These are phyloP conservation scores for Lepidochrysops patricia DNA, from an alignment of 2,888 invertebrate species.

Conservation along the genomic window DNA sequence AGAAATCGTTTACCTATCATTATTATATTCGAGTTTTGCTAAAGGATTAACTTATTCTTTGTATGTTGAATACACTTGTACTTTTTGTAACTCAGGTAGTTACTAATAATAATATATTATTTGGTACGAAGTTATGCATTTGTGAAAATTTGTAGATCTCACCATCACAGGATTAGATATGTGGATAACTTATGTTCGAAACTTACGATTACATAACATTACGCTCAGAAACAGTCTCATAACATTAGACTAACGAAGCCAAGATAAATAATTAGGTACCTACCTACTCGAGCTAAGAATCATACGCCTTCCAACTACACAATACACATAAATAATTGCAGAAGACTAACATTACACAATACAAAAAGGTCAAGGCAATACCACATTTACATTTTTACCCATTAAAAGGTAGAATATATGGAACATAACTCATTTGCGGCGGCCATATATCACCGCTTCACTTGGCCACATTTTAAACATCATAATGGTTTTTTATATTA, in stretches of 20 bases:
- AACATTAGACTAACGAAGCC: neutral
- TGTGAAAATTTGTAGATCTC: no score
- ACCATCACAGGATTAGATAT: no score
- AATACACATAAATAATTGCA: neutral
- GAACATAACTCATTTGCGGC: slow-evolving; percentile 38
- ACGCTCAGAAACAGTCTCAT: no score
- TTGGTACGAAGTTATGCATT: no score
- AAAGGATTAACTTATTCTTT: neutral
- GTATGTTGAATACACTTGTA: neutral
- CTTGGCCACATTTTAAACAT: slow-evolving; percentile 49
- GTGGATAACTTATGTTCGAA: no score
- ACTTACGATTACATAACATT: no score
- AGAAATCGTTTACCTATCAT: neutral
- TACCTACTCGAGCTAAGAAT: neutral
- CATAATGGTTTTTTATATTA: slow-evolving; percentile 57
- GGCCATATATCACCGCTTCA: slow-evolving; percentile 47
- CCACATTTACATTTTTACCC: neutral
- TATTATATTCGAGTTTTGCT: neutral
- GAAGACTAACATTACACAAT: neutral
- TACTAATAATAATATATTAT: no score
- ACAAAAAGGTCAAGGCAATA: neutral
- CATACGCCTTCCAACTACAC: no score
- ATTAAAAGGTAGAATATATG: neutral
- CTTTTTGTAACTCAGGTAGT: neutral
- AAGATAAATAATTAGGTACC: neutral